phyloP scores from a whole-genome alignment of 2,113 vertebrate genomes.

The Crypturellus undulatus region DNA sequence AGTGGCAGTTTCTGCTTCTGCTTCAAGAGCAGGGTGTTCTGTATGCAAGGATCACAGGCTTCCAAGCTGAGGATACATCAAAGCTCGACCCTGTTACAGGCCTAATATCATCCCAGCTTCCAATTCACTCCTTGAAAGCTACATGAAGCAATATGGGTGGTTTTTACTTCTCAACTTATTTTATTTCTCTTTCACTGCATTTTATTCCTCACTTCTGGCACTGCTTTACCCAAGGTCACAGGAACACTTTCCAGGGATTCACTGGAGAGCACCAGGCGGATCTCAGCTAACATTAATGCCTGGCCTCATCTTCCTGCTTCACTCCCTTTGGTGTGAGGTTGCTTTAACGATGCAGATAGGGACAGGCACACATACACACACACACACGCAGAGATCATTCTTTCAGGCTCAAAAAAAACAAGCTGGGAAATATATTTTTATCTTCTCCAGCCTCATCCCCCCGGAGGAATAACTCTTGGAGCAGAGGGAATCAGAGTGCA shows the following conservation, averaged over 20 bases:
- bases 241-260: neutral
- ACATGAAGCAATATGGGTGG: neutral
- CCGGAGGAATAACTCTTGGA: neutral
- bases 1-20: neutral
- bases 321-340: neutral
- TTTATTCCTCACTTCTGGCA: neutral
- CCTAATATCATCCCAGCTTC: neutral
- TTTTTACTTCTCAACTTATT: neutral
- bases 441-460: neutral
- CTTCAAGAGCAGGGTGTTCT: neutral
- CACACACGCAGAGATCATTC: rapidly evolving
- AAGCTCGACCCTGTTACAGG: neutral
- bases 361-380: neutral
- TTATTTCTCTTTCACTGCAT: neutral
- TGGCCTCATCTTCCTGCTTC: neutral
- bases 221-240: neutral
- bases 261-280: neutral
- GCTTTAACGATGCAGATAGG: neutral
- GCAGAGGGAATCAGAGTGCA: neutral
- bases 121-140: neutral
- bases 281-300: neutral
- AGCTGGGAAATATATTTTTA: neutral
- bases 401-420: neutral
- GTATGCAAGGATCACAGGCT: neutral
- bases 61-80: neutral